Evolutionary conservation across 2,888 invertebrate genomes (phyloP), one percentile per base, ranked within the genome.

Genomic region (Ecliptopera silaceata): DNA sequence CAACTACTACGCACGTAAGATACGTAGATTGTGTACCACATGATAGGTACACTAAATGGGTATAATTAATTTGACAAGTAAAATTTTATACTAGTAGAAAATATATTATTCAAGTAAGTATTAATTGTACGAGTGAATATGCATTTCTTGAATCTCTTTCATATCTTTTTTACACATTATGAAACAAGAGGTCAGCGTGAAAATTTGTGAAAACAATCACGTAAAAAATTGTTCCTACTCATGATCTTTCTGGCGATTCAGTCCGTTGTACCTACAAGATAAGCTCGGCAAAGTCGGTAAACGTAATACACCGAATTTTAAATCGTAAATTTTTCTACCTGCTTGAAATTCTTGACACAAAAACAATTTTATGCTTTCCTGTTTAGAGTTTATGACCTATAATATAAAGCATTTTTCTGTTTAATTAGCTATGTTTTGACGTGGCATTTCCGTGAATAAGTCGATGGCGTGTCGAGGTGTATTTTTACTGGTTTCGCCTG

Each of bases 401-500:
- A 3, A 17, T 3, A 6, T 6, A 53, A 58, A 52, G 29, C 41
- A 50, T 42, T 43, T 56, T 45, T 56, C 20, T 50, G 42, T 50
- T 42, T 42, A 56, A 56, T 56, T 56, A 32, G 34, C 38, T 47
- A 18, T 18, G 52, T 53, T 53, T 48, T 58, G 36, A 42, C 41
- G 49, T 46, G 42, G 42, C 22, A 38, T 51, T 56, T 56, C 51
- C 47, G 46, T 47, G 29, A 22, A 56, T 46, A 39, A 39, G 18
- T 39, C 10, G 18, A 46, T 53, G 53, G 63, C 63, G 59, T 61
- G 52, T 51, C 48, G 56, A 47, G 47, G 50, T 59, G 44, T 49
- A 60, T 55, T 58, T 63, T 58, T 54, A 47, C 52, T 41, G 52
- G 17, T 54, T 52, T 58, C 20, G 54, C 49, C 52, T 55, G 54